phyloP scores from a whole-genome alignment of 2,888 invertebrate species.

The Phaedon cochleariae region DNA sequence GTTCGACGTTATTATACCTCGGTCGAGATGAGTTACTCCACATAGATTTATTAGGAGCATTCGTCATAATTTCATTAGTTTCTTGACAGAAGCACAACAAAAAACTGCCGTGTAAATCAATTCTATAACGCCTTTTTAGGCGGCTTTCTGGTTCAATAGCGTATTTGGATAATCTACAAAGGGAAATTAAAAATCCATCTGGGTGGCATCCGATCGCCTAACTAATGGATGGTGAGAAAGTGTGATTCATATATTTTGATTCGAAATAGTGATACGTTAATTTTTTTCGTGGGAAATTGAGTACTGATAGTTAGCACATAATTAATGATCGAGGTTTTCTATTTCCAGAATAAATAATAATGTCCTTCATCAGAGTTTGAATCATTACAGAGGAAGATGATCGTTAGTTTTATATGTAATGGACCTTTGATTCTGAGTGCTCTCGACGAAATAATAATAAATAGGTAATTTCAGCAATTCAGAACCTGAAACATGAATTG shows the following conservation, averaged over 20 bases:
- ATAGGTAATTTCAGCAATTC: too few relatives aligned
- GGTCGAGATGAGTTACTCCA: constrained; percentile 23
- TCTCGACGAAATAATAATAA: too few relatives aligned
- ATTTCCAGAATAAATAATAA: too few relatives aligned
- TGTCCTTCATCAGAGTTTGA: too few relatives aligned
- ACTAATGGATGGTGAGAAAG: neutral
- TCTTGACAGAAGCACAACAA: constrained; percentile 32
- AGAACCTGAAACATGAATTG: too few relatives aligned
- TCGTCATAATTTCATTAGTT: constrained; percentile 41
- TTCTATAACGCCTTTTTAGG: constrained; percentile 37
- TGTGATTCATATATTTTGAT: neutral
- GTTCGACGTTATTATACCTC: constrained; percentile 20
- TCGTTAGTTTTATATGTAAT: too few relatives aligned
- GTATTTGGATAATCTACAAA: constrained; percentile 23
- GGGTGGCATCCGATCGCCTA: constrained; percentile 14
- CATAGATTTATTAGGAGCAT: constrained; percentile 36
- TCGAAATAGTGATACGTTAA: too few relatives aligned
- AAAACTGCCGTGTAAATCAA: constrained; percentile 38
- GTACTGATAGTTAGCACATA: too few relatives aligned
- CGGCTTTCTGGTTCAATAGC: constrained; percentile 22
- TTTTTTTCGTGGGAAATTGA: too few relatives aligned
- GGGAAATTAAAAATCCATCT: constrained; percentile 20
- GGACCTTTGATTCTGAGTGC: too few relatives aligned
- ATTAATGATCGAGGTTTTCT: too few relatives aligned
- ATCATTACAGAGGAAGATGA: too few relatives aligned